These are phyloP conservation scores for Nipponia nippon DNA, from an alignment of 2,113 vertebrate genomes.

Conservation along the genomic window DNA sequence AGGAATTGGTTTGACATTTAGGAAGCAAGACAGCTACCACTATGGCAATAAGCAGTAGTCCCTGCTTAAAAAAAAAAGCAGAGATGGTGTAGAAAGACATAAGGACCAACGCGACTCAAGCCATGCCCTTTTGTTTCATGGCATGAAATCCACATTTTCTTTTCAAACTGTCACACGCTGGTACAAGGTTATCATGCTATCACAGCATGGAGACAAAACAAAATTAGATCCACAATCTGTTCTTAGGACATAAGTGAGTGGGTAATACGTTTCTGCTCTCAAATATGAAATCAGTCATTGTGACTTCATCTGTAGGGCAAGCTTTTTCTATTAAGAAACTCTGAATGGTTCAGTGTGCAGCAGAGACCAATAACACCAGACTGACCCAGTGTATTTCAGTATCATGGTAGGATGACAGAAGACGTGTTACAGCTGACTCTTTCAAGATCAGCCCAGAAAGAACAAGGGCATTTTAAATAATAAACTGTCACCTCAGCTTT, in stretches of 20 bases:
- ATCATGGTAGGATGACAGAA: background rate
- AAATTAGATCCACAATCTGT: background rate
- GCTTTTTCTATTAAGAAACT: background rate
- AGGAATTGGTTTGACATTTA: background rate
- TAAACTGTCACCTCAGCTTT: background rate
- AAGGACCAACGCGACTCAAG: background rate
- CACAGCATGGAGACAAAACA: background rate
- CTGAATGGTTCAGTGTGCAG: background rate
- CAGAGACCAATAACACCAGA: background rate
- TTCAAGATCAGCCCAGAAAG: background rate
- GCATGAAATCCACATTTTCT: background rate
- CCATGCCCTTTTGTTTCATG: background rate
- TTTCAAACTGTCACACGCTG: background rate
- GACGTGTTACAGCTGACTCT: background rate
- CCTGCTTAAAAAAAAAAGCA: background rate
- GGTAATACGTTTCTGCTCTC: background rate
- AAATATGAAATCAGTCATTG: conserved; percentile 1
- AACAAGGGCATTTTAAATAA: background rate
- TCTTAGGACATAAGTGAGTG: background rate
- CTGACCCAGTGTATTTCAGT: background rate
- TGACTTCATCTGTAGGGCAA: background rate
- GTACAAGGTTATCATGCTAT: background rate
- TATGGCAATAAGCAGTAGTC: background rate
- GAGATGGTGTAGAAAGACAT: background rate
- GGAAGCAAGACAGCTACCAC: background rate